These are phyloP conservation scores for Actinostola sp. DNA, from an alignment of 92 coral and sea anemone genomes.

Conservation along the genomic window DNA sequence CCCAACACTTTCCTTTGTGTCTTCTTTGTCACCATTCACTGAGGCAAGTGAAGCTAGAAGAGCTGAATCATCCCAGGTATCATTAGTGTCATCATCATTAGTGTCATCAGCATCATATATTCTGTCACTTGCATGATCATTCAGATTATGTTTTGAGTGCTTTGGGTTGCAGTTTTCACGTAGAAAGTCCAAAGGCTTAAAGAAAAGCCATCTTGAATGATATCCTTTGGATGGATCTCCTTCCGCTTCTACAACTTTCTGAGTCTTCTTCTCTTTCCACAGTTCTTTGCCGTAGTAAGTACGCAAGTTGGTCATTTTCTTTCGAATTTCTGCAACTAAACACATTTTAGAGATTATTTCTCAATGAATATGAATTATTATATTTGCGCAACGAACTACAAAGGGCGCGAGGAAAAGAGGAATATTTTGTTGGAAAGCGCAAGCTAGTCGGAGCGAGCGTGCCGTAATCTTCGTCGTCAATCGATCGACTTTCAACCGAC, in stretches of 20 bases:
- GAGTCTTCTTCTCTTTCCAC: conserved; percentile 58
- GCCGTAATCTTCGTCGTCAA: no score
- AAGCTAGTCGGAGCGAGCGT: no score
- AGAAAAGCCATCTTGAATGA: conserved; percentile 55
- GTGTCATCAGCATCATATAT: background rate
- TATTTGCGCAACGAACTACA: no score
- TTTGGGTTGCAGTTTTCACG: conserved; percentile 31
- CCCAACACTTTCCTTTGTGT: conserved; percentile 3
- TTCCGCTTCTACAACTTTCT: conserved; percentile 36
- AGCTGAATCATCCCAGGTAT: conserved; percentile 22
- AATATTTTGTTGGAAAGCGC: no score
- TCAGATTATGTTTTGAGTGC: conserved; percentile 11
- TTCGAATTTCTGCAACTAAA: conserved; percentile 68
- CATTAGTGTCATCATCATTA: conserved; percentile 7
- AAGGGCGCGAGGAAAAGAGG: no score
- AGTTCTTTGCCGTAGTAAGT: conserved; percentile 75
- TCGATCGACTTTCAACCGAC: no score
- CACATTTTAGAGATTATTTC: background rate
- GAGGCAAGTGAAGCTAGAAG: conserved; percentile 9
- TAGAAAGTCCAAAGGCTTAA: conserved; percentile 26
- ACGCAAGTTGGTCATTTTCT: conserved; percentile 71
- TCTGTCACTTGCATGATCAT: background rate
- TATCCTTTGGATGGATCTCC: conserved; percentile 36
- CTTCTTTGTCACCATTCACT: conserved; percentile 9
- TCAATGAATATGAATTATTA: background rate